These are phyloP conservation scores for Mythimna pallens DNA, from an alignment of 2,888 invertebrate genomes.

Conservation along the genomic window DNA sequence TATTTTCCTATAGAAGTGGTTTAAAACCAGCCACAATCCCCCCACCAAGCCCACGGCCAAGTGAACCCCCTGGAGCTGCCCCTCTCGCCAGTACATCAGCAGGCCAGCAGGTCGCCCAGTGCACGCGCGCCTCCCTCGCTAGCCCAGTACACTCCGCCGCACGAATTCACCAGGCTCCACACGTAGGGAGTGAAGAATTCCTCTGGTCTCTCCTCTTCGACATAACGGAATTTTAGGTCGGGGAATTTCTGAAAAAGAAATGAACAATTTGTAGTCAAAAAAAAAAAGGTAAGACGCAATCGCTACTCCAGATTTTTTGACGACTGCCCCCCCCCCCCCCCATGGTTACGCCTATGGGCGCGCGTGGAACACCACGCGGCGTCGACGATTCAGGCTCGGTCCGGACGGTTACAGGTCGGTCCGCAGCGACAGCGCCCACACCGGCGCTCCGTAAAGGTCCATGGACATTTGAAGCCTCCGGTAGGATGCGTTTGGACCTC, in stretches of 20 bases:
- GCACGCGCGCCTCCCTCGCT: conserved; percentile 85
- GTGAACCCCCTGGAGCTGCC: too few relatives aligned
- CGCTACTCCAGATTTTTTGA: too few relatives aligned
- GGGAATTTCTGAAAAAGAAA: conserved; percentile 97
- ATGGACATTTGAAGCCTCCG: too few relatives aligned
- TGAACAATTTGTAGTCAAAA: neutral
- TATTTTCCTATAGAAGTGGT: neutral
- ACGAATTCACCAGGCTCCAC: conserved; percentile 96
- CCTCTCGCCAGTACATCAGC: conserved; percentile 70
- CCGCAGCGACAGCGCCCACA: too few relatives aligned
- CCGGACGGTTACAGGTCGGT: too few relatives aligned
- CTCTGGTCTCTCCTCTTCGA: conserved; percentile 99
- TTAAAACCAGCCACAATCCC: conserved; percentile 1
- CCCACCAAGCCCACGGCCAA: conserved; percentile 11
- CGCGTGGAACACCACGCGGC: too few relatives aligned
- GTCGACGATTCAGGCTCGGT: too few relatives aligned
- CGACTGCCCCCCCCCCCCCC: too few relatives aligned
- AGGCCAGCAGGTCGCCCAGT: conserved; percentile 77
- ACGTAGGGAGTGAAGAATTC: conserved; percentile 99
- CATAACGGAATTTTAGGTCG: conserved; percentile 99
- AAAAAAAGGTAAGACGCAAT: too few relatives aligned
- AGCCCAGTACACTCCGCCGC: conserved; percentile 89
- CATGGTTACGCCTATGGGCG: too few relatives aligned
- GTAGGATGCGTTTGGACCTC: too few relatives aligned
- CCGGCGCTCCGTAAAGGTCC: too few relatives aligned